Percentiles rank a stretch among this genome's conserved stretches.
Evolutionary conservation across 1,140 invertebrate genomes (phyloP).

Genomic region (Globodera ellingtonae): DNA sequence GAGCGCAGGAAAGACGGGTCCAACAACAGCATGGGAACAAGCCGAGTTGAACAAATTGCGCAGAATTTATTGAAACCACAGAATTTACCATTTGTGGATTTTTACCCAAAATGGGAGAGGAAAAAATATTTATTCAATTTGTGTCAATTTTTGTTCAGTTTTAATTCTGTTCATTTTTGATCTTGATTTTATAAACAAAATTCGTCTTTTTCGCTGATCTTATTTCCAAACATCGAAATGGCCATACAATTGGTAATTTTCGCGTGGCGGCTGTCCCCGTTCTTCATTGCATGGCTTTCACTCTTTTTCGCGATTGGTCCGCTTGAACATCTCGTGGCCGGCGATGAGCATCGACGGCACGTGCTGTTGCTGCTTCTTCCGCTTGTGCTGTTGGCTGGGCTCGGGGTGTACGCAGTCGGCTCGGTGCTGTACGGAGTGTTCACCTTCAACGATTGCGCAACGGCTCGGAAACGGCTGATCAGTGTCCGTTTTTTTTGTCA

Average conservation of each 20-base stretch:
- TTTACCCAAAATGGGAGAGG: not conserved
- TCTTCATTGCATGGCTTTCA: constrained; percentile 1
- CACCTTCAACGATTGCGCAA: constrained; percentile 16
- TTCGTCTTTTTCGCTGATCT: too few relatives aligned
- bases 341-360: not conserved
- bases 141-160: not conserved
- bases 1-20: constrained; percentile 28
- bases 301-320: not conserved
- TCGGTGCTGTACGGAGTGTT: constrained; percentile 16
- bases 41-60: not conserved
- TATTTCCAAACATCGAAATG: not conserved
- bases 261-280: not conserved
- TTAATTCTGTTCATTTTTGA: not conserved
- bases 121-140: not conserved
- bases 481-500: not conserved
- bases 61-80: not conserved
- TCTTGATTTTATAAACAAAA: too few relatives aligned
- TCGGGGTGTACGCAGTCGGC: constrained; percentile 11
- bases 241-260: constrained; percentile 13
- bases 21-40: constrained; percentile 12
- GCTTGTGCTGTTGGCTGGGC: not conserved
- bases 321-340: constrained; percentile 1
- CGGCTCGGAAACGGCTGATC: constrained; percentile 3
- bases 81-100: not conserved
- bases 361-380: constrained; percentile 13